Evolutionary conservation across 2,113 vertebrate genomes (phyloP), one percentile per base, ranked within the genome.

Genomic region (Fukomys damarensis): DNA sequence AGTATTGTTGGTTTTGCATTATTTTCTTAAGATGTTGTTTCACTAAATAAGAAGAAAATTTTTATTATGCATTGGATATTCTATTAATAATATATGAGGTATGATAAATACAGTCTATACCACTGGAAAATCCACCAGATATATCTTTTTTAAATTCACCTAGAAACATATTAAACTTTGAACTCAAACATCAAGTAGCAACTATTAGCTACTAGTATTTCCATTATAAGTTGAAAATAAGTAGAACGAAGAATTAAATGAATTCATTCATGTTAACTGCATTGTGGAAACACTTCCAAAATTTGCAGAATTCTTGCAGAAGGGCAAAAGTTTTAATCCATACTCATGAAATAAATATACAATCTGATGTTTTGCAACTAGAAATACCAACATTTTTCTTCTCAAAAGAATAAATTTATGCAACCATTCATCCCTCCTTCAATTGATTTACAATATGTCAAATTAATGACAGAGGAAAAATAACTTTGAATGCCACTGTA

Each of bases 371-470:
- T 93, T 97, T 94, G 86, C 76, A 92, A 82, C 66, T 86, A 91
- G 54, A 89, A 1, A 2, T n/a, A 49, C 0, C 6, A 83, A 93
- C 46, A 72, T 32, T 89, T 83, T 72, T 52, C 95, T 97, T 49
- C 43, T 95, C 12, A 90, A 1, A 89, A 19, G 84, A 96, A 94
- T 43, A 83, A 81, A 93, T 82, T 30, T 91, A 94, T 52, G 74
- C 49, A 54, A 91, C 0, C 8, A 76, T 0, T 93, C 16, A 63
- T 97, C 97, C 56, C 56, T 92, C 46, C 3, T 86, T 8, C 7
- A 93, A 96, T 86, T 97, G 66, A 93, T 95, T 70, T 93, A 49
- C 0, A 82, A 89, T 96, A 97, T 97, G 32, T 30, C 13, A 90
- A 98, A 93, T 28, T 52, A 96, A 94, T 81, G 11, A 28, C 26